Evolutionary conservation across 2,113 vertebrate genomes (phyloP), one percentile per base, ranked within the genome.

Genomic region (Salvelinus sp.): DNA sequence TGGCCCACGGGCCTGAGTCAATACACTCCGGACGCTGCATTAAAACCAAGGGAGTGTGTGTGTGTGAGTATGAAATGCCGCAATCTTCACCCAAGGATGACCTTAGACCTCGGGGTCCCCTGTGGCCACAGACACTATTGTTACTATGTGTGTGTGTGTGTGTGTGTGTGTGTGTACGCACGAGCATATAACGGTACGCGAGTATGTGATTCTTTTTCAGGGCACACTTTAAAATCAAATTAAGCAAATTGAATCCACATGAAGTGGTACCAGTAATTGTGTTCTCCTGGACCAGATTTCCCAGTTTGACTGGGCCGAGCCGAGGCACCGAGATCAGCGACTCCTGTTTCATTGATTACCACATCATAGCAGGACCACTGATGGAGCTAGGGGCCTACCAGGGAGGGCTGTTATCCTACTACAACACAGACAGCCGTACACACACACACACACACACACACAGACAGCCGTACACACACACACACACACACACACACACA

Each of bases 311-410:
- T 44, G 38, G 38, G 38, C 9, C 9, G 9, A 44, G 48, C 82
- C 77, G 25, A 60, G 76, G 73, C 74, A 81, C 74, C 74, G 66
- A 84, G 79, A 79, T 71, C 74, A 20, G 79, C 48, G 70, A 81
- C 85, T 84, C 80, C 76, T 76, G 82, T 80, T 27, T 57, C 86
- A 88, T 88, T 77, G 88, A 91, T 88, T 86, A 81, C 79, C 70
- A 69, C 79, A 79, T 88, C 85, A 79, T 25, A 76, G 74, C 70
- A 18, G 33, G 70, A 54, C 44, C 86, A 87, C 79, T 85, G 18
- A 27, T 27, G 77, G 50, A 54, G 66, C 74, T 57, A 47, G 67
- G 23, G 0, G 76, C 87, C 65, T 77, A 76, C 79, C 74, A 87
- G 73, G 73, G 69, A 86, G 83, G 84, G 75, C 80, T 79, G 70